Conservation (phyloP, 2,113 vertebrate genomes). For the Speoplatyrhinus poulsoni region DNA sequence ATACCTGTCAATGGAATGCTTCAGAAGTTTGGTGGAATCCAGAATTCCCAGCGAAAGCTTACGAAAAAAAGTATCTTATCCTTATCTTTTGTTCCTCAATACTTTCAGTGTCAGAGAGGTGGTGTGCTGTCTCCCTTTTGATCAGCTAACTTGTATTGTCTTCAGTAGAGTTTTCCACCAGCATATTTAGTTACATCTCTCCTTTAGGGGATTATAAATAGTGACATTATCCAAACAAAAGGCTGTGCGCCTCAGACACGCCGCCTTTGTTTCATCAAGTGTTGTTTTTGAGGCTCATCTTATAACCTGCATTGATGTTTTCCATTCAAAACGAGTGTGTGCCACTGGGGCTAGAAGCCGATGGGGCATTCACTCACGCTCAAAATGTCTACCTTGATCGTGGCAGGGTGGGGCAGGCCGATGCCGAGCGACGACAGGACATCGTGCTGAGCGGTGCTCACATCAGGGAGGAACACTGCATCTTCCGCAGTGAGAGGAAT, state of each 20-base stretch:
- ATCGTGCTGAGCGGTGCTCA: constrained; percentile 97
- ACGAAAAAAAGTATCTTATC: constrained; percentile 9
- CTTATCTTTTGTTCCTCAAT: constrained; percentile 16
- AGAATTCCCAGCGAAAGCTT: constrained; percentile 1
- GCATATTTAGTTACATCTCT: constrained; percentile 29
- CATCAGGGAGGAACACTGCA: constrained; percentile 95
- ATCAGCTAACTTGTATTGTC: not conserved
- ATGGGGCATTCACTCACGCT: constrained; percentile 23
- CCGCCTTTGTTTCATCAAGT: not conserved
- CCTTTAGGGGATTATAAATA: not conserved
- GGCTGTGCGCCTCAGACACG: constrained; percentile 3
- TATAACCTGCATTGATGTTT: not conserved
- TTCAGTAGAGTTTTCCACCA: constrained; percentile 8
- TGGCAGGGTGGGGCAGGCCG: constrained; percentile 93
- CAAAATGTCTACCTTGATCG: constrained; percentile 42
- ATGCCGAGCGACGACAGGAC: constrained; percentile 93
- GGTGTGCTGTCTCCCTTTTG: not conserved
- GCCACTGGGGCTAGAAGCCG: constrained; percentile 4
- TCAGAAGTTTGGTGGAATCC: constrained; percentile 23
- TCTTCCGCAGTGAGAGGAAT: constrained; percentile 93
- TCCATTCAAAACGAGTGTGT: constrained; percentile 10
- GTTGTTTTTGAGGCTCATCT: constrained; percentile 7
- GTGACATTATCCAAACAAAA: constrained; percentile 19
- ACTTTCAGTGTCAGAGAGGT: too few species aligned
- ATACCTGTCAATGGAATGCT: constrained; percentile 21